Evolutionary conservation across 1,140 invertebrate species (phyloP).

Genomic region (Drosophila simulans): DNA sequence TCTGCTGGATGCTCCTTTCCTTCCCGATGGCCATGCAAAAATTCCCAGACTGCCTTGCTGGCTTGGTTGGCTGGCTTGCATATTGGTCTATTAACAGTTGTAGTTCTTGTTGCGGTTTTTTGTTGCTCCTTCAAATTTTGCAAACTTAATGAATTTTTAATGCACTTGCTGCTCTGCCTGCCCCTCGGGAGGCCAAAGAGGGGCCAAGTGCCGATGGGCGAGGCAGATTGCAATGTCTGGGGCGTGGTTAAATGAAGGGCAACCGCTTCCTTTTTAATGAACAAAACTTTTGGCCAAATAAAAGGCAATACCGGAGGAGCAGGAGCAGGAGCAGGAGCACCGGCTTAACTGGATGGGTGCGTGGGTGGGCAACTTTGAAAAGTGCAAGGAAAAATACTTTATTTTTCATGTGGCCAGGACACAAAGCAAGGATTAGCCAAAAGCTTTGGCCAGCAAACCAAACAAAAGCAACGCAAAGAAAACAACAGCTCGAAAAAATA

Average conservation of each 20-base stretch:
- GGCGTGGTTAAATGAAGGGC: slow-evolving; percentile 80
- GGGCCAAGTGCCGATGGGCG: slow-evolving; percentile 50
- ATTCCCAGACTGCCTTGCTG: slow-evolving; percentile 67
- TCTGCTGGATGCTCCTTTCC: slow-evolving; percentile 20
- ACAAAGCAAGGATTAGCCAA: slow-evolving; percentile 80
- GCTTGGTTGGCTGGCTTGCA: slow-evolving; percentile 22
- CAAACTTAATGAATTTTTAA: slow-evolving; percentile 85
- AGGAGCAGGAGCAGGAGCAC: background rate
- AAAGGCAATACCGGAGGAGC: slow-evolving; percentile 29
- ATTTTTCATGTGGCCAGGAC: slow-evolving; percentile 75
- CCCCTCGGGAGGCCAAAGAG: slow-evolving; percentile 13
- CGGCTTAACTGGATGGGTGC: background rate
- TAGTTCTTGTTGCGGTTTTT: slow-evolving; percentile 74
- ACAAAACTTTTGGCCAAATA: slow-evolving; percentile 78
- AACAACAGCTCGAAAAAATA: slow-evolving; percentile 41
- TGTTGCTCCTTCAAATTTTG: slow-evolving; percentile 78
- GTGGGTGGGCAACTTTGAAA: slow-evolving; percentile 60
- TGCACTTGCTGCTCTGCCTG: slow-evolving; percentile 66
- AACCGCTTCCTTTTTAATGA: slow-evolving; percentile 80
- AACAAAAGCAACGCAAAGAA: slow-evolving; percentile 49
- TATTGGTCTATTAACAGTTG: slow-evolving; percentile 84
- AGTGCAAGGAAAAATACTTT: slow-evolving; percentile 83
- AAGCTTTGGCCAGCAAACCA: slow-evolving; percentile 52
- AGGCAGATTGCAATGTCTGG: slow-evolving; percentile 67
- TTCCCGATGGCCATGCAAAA: slow-evolving; percentile 39